phyloP scores from a whole-genome alignment of 1,140 invertebrate genomes.

The Drosophila pectinifera region DNA sequence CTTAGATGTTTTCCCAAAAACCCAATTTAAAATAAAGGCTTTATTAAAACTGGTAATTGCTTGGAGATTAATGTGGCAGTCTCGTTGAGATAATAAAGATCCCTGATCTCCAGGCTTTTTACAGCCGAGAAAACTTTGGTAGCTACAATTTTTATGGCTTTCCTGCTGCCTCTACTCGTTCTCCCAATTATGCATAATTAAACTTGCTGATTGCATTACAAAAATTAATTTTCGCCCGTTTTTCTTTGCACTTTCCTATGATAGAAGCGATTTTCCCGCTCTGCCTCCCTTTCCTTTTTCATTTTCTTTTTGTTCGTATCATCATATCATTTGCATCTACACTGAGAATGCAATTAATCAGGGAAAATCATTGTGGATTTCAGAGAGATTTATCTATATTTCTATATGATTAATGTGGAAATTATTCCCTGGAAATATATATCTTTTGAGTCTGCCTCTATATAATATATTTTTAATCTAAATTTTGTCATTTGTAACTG shows the following conservation, averaged over 20 bases:
- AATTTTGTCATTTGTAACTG: no score
- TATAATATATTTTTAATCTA: no score
- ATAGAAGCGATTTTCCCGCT: constrained; percentile 28
- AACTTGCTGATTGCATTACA: constrained; percentile 52
- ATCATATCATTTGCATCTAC: constrained; percentile 60
- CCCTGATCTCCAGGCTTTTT: constrained; percentile 7
- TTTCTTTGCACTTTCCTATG: constrained; percentile 49
- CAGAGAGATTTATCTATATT: background rate
- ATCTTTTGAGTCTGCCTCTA: no score
- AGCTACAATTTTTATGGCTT: constrained; percentile 30
- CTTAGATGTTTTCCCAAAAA: constrained; percentile 1
- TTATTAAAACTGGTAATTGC: background rate
- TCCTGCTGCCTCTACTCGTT: constrained; percentile 17
- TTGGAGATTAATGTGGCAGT: background rate
- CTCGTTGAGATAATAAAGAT: background rate
- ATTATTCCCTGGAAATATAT: no score
- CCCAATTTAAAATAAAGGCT: background rate
- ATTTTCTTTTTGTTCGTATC: background rate
- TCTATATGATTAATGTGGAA: no score
- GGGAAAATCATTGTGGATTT: background rate
- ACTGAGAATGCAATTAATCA: constrained; percentile 1
- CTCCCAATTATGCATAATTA: constrained; percentile 69
- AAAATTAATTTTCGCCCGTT: constrained; percentile 66
- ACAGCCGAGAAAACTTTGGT: constrained; percentile 15
- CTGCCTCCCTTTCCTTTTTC: background rate